Evolutionary conservation across 2,797 vertebrate species (phyloP), one percentile per base, ranked within the genome.

Genomic region (Oreortyx pictus): DNA sequence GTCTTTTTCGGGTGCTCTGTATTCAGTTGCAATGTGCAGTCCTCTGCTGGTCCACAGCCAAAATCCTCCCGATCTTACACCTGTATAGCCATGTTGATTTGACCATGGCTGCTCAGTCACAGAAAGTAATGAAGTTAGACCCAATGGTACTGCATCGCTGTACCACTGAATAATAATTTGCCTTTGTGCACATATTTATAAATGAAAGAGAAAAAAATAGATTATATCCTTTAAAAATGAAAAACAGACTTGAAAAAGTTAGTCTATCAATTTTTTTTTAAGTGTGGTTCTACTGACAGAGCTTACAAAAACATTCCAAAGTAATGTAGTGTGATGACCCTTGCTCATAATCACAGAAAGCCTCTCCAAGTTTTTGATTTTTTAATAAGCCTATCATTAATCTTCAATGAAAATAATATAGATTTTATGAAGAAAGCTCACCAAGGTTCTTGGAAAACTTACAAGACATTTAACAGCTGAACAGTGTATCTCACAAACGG

Each of bases 381-480:
- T 97, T 95, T 94, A 96, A 97, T 95, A 96, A 96, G 44, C 57
- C 66, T 54, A 82, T 94, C 89, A 91, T 92, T 96, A 91, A 96
- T 96, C 87, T 96, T 96, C 81, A 93, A 89, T 92, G 90, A 93
- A 96, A 97, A 97, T 96, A 90, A 92, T 96, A 96, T 86, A 92
- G 92, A 95, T 96, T 96, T 96, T 94, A 95, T 85, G 94, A 97
- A 95, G 91, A 94, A 97, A 96, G 92, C 92, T 94, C 87, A 93
- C 82, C 74, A 89, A 89, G 95, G 79, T 91, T 95, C 92, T 96
- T 96, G 96, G 95, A 97, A 97, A 95, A 94, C 86, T 90, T 97
- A 93, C 74, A 93, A 97, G 95, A 94, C 56, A 75, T 92, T 96
- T 94, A 96, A 93, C 96, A 97, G 96, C 96, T 95, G 96, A 97